Percentiles rank a stretch among this genome's conserved stretches.
phyloP scores from a whole-genome alignment of 1,140 invertebrate species.

The Trachymyrmex cornetzi region DNA sequence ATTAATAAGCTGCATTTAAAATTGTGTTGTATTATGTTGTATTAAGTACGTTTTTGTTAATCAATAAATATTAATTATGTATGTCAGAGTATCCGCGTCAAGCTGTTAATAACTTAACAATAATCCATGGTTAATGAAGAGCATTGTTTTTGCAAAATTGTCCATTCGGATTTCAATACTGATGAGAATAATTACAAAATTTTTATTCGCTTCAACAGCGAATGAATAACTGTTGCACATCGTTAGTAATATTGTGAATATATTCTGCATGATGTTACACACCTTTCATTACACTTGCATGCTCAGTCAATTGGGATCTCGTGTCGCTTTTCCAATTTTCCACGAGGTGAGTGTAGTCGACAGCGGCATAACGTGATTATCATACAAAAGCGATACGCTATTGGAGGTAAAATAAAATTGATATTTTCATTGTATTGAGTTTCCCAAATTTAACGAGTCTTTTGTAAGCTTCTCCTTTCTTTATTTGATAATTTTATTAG shows the following conservation, averaged over 20 bases:
- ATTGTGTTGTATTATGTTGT: not conserved
- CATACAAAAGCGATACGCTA: conserved; percentile 34
- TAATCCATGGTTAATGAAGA: not conserved
- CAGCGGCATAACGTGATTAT: conserved; percentile 40
- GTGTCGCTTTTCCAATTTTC: conserved; percentile 45
- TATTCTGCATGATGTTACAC: conserved; percentile 1
- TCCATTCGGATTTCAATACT: not conserved
- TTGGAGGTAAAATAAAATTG: conserved; percentile 28
- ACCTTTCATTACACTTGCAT: conserved; percentile 30
- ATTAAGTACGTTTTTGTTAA: not conserved
- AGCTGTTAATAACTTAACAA: not conserved
- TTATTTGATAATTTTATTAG: not conserved
- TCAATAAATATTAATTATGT: conserved; percentile 1
- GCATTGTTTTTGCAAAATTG: not conserved
- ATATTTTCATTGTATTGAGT: not conserved
- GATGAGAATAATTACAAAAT: conserved; percentile 1
- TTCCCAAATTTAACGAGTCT: not conserved
- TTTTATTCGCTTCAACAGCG: conserved; percentile 23
- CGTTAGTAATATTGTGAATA: conserved; percentile 17
- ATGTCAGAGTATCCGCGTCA: not conserved
- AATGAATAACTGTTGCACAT: conserved; percentile 17
- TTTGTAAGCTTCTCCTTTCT: not conserved
- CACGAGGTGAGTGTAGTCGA: conserved; percentile 32
- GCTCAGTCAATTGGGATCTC: conserved; percentile 9
- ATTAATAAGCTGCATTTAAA: not conserved